Base-by-base conservation (phyloP, 1,140 invertebrate genomes). In the Diprion similis region DNA sequence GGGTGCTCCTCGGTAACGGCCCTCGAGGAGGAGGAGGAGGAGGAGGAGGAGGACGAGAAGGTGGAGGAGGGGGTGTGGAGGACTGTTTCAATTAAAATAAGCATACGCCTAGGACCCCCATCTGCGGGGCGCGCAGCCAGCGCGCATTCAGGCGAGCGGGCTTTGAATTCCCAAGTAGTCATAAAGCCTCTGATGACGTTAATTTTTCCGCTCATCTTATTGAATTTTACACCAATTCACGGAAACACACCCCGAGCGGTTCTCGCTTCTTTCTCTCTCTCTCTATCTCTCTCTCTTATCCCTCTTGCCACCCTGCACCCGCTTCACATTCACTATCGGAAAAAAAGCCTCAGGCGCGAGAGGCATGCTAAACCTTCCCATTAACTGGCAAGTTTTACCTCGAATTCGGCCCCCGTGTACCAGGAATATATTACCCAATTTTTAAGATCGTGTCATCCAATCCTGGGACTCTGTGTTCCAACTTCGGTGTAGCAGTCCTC, bases 1-100 rank as follows among this genome's bases (percentile, higher is more conserved):
- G 15, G 13, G 17, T 64, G 66, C 19, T 48, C 45, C 69, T 47
- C 46, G 37, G 46, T 37, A 72, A 73, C 65, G 77, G 64, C 72
- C 24, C 24, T 71, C 71, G 74, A 75, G 78, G 76, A 76, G 77
- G 74, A 78, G 80, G 77, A 69, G 69, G 13, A 70, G 67, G 47
- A 59, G 68, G 71, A 68, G 65, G 67, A 68, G 75, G n/a, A n/a
- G n/a, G n/a, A n/a, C n/a, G n/a, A n/a, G n/a, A n/a, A 74, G 70
- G 67, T 67, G 67, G 51, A 70, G 13, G 66, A 48, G 45, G 68
- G 68, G 45, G 37, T 65, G 59, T 67, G 59, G 75, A 77, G 76
- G 82, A 78, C 82, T 85, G 82, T 87, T 87, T 86, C 86, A 87
- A 88, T 88, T 86, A 87, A 87, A 88, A 88, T 84, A 85, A 87